These are phyloP conservation scores for Meleagris gallopavo DNA, from an alignment of 2,113 vertebrate species.

Conservation along the genomic window DNA sequence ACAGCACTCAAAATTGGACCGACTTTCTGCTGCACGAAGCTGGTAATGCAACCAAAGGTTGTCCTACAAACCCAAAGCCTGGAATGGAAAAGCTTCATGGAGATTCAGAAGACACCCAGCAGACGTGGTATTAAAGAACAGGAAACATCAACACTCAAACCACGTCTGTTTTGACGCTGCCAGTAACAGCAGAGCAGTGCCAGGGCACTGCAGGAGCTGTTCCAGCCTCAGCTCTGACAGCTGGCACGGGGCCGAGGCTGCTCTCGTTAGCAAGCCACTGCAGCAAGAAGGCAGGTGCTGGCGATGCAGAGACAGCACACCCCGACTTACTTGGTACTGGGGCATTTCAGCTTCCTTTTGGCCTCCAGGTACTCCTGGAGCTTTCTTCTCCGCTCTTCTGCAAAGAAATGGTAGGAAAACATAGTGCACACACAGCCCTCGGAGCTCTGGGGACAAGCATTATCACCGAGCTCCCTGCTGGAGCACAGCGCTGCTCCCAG, in stretches of 20 bases:
- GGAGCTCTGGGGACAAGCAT: no score
- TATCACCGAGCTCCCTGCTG: no score
- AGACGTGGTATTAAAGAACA: not conserved
- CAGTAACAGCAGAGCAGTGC: not conserved
- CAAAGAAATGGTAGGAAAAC: not conserved
- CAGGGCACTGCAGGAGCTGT: accelerated
- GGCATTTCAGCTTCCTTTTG: slow-evolving; percentile 59
- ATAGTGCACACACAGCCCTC: not conserved
- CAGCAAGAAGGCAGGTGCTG: not conserved
- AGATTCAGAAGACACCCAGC: not conserved
- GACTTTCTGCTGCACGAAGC: not conserved
- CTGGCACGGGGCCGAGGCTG: not conserved
- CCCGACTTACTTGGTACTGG: slow-evolving; percentile 59
- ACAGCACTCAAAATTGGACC: not conserved
- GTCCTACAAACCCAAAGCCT: not conserved
- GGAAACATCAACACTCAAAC: not conserved
- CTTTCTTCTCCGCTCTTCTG: slow-evolving; percentile 56
- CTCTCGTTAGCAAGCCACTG: not conserved
- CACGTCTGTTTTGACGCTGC: not conserved
- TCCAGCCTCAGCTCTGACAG: not conserved
- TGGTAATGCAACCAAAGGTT: not conserved
- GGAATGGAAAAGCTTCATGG: not conserved
- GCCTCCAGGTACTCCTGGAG: slow-evolving; percentile 49
- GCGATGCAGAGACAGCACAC: not conserved
- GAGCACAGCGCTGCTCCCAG: no score